Evolutionary conservation across 2,113 vertebrate species (phyloP), one percentile per base, ranked within the genome.

Genomic region (Calidris pugnax): DNA sequence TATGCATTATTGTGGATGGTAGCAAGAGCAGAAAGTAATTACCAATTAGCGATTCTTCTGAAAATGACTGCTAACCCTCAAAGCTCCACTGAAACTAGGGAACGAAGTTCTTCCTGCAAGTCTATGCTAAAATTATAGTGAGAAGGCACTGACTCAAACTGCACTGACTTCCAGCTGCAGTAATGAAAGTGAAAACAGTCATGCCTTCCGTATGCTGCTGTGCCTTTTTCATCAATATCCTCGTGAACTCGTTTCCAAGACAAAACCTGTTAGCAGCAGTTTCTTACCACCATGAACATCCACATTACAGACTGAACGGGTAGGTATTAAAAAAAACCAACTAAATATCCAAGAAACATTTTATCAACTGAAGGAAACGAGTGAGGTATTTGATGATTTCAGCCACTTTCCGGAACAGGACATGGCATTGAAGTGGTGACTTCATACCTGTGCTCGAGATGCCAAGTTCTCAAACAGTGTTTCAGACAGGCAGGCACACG

Each of bases 141-240:
- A 57, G 24, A 43, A 35, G 33, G 32, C 47, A 30, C 48, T 28
- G 7, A 56, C 19, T 66, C 39, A 59, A 32, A 59, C 53, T 1
- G 4, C n/a, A n/a, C n/a, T n/a, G n/a, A n/a, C 60, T 30, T 68
- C 30, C 75, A 72, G 53, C 48, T 76, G 56, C 90, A 53, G 45
- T 3, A 92, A 53, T 0, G 7, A 83, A 95, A 88, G 75, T 80
- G 90, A 96, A 89, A 83, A 56, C 17, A 63, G 12, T 16, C 22
- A 8, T 12, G 27, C 33, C 22, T 87, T 59, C 47, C 6, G 9
- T 2, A 5, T 0, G 4, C 26, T 68, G 17, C 16, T 2, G 0
- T 55, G n/a, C 30, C 14, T 47, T 89, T 64, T 85, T 27, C n/a
- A 82, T 24, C 19, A 51, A 16, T 4, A 30, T 4, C 21, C 20